phyloP scores from a whole-genome alignment of 2,113 vertebrate species.

The Boulengeromyrus knoepffleri region DNA sequence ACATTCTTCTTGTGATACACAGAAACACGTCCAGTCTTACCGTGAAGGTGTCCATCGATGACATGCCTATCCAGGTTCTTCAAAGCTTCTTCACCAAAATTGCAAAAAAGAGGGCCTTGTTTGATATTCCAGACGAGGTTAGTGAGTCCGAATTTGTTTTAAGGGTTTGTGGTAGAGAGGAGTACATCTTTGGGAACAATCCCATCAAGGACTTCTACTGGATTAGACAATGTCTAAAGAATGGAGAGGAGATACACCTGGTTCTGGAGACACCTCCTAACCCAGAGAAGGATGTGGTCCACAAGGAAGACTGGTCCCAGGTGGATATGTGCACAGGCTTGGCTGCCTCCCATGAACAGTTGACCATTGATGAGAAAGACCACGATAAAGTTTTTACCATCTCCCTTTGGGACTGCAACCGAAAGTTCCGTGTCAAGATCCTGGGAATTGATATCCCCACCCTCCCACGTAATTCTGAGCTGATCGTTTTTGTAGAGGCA shows the following conservation, averaged over 20 bases:
- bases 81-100: constrained; percentile 86
- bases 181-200: constrained; percentile 82
- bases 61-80: constrained; percentile 76
- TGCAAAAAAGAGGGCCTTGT: constrained; percentile 79
- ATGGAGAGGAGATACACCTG: constrained; percentile 87
- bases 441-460: constrained; percentile 87
- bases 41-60: constrained; percentile 83
- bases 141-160: constrained; percentile 82
- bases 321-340: constrained; percentile 95
- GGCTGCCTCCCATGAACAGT: constrained; percentile 87
- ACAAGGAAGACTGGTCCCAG: constrained; percentile 90
- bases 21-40: constrained; percentile 82
- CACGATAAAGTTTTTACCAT: constrained; percentile 94
- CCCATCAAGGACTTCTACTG: constrained; percentile 87
- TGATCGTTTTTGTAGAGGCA: constrained; percentile 85
- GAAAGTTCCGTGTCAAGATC: constrained; percentile 90
- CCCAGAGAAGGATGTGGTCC: constrained; percentile 72
- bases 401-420: constrained; percentile 94
- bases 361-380: constrained; percentile 92
- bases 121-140: constrained; percentile 77
- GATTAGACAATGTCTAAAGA: constrained; percentile 91
- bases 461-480: constrained; percentile 79
- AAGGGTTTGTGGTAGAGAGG: constrained; percentile 88
- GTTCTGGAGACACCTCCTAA: constrained; percentile 77
- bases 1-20: constrained; percentile 84